These are phyloP conservation scores for Agrochola circellaris DNA, from an alignment of 2,888 invertebrate species.

Conservation along the genomic window DNA sequence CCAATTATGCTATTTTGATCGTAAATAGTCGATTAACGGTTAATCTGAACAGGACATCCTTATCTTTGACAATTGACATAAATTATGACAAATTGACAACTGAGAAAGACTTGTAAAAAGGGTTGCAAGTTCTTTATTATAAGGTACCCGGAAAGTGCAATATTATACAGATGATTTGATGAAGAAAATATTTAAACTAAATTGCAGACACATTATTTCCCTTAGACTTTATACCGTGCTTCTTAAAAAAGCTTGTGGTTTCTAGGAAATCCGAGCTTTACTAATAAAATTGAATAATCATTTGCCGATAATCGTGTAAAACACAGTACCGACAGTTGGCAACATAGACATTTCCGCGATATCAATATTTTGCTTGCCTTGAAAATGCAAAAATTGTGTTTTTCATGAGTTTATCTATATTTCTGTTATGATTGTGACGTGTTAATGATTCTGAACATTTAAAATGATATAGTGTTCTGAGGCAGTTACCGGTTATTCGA, in stretches of 20 bases:
- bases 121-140: background rate
- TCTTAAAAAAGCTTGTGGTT: background rate
- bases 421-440: background rate
- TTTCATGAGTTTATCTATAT: background rate
- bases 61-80: background rate
- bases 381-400: background rate
- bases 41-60: background rate
- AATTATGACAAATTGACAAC: background rate
- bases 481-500: background rate
- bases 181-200: background rate
- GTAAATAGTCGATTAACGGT: background rate
- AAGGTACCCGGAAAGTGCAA: background rate
- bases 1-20: background rate
- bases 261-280: background rate
- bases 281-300: background rate
- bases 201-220: background rate
- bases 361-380: constrained; percentile 9
- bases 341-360: background rate
- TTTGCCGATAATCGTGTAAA: background rate
- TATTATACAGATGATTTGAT: too few species aligned
- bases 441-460: background rate
- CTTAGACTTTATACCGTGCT: background rate
- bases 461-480: background rate
- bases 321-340: constrained; percentile 1
- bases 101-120: background rate